Evolutionary conservation across 2,113 vertebrate species (phyloP).

Genomic region (Acanthisitta chloris): DNA sequence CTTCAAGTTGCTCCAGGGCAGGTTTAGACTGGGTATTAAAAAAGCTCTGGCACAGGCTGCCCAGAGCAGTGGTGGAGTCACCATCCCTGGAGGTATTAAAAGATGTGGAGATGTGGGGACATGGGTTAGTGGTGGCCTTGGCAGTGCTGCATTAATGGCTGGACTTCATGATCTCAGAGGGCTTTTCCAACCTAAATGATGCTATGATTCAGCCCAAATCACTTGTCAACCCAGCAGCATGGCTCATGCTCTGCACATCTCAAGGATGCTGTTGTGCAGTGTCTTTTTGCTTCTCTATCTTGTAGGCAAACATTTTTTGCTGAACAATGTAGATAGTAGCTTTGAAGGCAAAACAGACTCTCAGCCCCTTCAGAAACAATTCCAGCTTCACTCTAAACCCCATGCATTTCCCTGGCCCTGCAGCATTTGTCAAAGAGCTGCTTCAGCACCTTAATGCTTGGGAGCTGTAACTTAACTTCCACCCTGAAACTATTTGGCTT

Average conservation of each 20-base stretch:
- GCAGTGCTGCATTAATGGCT: not conserved
- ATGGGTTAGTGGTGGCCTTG: not conserved
- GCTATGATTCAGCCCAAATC: not conserved
- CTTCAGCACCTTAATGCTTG: not conserved
- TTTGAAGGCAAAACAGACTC: not conserved
- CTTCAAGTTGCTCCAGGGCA: not conserved
- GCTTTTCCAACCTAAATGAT: not conserved
- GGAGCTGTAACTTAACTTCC: not conserved
- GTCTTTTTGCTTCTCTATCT: not conserved
- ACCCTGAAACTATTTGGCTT: not conserved
- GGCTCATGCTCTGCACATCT: not conserved
- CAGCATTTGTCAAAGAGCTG: not conserved
- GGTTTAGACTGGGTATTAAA: not conserved
- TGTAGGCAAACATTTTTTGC: not conserved
- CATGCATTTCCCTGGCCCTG: not conserved
- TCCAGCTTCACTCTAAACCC: not conserved
- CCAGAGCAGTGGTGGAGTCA: not conserved
- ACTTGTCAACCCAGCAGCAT: not conserved
- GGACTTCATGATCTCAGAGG: too few relatives aligned
- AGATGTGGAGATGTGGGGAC: not conserved
- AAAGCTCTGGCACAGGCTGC: not conserved
- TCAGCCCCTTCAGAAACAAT: not conserved
- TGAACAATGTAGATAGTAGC: not conserved
- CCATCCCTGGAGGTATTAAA: not conserved
- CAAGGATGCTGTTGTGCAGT: rapidly evolving